These are phyloP conservation scores for Caenorhabditis wallacei DNA, from an alignment of 2,888 invertebrate species.

Conservation along the genomic window DNA sequence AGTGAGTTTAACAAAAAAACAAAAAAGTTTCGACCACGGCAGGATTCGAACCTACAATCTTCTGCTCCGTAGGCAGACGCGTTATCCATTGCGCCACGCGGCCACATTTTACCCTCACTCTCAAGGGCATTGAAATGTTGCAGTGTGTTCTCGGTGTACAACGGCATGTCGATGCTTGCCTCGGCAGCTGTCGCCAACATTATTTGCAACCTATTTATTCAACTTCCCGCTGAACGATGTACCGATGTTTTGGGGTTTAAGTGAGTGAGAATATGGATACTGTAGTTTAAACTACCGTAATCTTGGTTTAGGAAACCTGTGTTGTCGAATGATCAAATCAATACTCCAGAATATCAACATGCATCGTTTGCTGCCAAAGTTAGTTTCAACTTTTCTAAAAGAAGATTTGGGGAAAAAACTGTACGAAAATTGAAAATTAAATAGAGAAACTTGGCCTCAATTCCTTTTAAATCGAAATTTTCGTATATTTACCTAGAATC, in stretches of 20 bases:
- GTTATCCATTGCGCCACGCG: slow-evolving; percentile 82
- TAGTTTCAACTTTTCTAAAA: background rate
- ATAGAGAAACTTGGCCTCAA: too few relatives aligned
- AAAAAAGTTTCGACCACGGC: slow-evolving; percentile 74
- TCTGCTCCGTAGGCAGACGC: slow-evolving; percentile 84
- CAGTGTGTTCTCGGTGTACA: slow-evolving; percentile 65
- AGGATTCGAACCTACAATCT: slow-evolving; percentile 84
- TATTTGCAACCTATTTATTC: slow-evolving; percentile 55
- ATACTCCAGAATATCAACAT: slow-evolving; percentile 40
- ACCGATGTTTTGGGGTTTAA: slow-evolving; percentile 39
- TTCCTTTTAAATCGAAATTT: too few relatives aligned
- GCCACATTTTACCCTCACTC: slow-evolving; percentile 58
- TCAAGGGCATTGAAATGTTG: background rate
- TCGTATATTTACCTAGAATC: too few relatives aligned
- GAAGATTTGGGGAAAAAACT: too few relatives aligned
- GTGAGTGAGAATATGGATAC: slow-evolving; percentile 3
- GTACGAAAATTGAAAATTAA: too few relatives aligned
- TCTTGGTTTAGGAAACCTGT: slow-evolving; percentile 52
- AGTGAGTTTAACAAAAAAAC: slow-evolving; percentile 23
- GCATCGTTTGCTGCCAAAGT: slow-evolving; percentile 39
- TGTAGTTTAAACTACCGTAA: background rate
- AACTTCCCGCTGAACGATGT: slow-evolving; percentile 53
- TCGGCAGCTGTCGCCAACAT: slow-evolving; percentile 64
- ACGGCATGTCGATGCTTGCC: slow-evolving; percentile 66
- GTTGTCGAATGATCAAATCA: slow-evolving; percentile 58